These are phyloP conservation scores for Penaeus japonicus DNA, from an alignment of 1,140 invertebrate genomes.

Conservation along the genomic window DNA sequence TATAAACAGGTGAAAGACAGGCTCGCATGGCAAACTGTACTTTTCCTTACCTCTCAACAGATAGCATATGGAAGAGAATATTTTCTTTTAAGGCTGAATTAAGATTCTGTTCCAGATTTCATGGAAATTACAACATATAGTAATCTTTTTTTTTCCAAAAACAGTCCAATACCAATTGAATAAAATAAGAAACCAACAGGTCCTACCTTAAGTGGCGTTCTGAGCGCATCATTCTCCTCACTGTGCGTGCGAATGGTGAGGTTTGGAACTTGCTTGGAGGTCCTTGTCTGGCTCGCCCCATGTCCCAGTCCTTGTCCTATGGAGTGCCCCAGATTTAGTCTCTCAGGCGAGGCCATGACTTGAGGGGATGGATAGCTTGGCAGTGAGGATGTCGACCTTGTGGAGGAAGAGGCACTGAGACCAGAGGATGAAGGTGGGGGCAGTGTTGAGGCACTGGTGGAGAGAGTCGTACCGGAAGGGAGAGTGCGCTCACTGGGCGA, in stretches of 20 bases:
- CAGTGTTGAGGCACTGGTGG: not conserved
- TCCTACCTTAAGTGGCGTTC: conserved; percentile 56
- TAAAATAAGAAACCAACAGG: not conserved
- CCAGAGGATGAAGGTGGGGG: conserved; percentile 14
- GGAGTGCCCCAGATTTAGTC: not conserved
- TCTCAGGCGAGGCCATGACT: not conserved
- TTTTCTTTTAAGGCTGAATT: no score
- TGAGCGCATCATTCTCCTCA: conserved; percentile 49
- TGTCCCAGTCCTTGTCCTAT: no score
- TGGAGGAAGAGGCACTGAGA: not conserved
- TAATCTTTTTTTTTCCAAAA: no score
- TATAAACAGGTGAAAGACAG: no score
- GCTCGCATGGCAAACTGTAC: no score
- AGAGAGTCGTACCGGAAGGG: not conserved
- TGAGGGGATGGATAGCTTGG: not conserved
- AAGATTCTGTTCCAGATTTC: no score
- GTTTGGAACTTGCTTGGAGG: conserved; percentile 22
- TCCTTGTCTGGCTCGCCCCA: not conserved
- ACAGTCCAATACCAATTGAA: not conserved
- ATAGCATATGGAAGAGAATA: no score
- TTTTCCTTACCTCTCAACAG: no score
- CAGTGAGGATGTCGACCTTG: not conserved
- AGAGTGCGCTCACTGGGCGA: conserved; percentile 56
- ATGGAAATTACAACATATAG: no score
- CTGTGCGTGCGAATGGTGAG: conserved; percentile 29